Evolutionary conservation across 2,113 vertebrate genomes (phyloP).

Genomic region (Dicrurus megarhynchus): DNA sequence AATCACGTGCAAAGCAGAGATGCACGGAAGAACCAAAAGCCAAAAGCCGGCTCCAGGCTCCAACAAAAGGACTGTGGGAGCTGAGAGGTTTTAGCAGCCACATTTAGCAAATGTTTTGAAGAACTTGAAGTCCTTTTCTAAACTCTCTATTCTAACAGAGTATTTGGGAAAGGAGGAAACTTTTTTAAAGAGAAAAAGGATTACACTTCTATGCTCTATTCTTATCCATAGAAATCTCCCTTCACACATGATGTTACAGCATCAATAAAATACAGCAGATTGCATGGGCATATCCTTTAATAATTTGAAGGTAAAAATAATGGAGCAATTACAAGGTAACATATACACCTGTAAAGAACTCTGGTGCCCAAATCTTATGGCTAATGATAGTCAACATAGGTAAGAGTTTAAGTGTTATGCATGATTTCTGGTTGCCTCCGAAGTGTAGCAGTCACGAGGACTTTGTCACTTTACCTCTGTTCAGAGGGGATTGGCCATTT

Average conservation of each 20-base stretch:
- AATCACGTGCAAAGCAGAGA: not conserved
- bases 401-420: not conserved
- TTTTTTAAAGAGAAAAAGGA: not conserved
- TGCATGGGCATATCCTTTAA: not conserved
- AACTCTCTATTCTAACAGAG: not conserved
- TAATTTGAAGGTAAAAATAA: not conserved
- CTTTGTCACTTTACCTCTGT: not conserved
- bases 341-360: not conserved
- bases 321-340: not conserved
- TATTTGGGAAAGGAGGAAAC: not conserved
- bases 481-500: not conserved
- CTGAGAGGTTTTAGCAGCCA: not conserved
- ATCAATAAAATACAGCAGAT: not conserved
- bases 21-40: not conserved
- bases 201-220: not conserved
- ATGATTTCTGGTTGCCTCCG: not conserved
- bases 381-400: not conserved
- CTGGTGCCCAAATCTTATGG: not conserved
- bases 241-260: not conserved
- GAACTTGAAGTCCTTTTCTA: not conserved
- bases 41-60: not conserved
- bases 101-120: not conserved
- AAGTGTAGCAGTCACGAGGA: not conserved
- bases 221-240: not conserved
- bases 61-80: not conserved